Conservation (phyloP, 2,797 vertebrate genomes). For the Fundulus diaphanus region DNA sequence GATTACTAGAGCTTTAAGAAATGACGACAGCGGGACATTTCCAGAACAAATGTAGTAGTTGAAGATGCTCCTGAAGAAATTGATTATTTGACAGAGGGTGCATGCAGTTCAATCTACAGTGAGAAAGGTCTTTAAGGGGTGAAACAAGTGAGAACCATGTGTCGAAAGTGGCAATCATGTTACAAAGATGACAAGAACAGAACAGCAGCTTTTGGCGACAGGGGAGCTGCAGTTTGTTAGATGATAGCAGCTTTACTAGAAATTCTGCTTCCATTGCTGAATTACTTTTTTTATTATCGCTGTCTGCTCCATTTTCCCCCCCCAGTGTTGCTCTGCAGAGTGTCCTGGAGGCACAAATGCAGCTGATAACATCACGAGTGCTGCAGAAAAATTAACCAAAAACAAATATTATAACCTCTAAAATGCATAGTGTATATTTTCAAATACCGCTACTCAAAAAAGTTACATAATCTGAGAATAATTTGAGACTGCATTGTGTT, state of each 20-base stretch:
- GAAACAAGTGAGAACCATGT: background rate
- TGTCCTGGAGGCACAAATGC: background rate
- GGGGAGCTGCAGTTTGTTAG: conserved; percentile 2
- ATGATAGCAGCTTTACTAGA: conserved; percentile 15
- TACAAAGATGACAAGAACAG: background rate
- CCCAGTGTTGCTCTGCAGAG: conserved; percentile 1
- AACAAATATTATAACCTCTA: no score
- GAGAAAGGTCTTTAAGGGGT: conserved; percentile 9
- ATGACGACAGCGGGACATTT: background rate
- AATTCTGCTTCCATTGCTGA: conserved; percentile 8
- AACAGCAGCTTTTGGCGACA: background rate
- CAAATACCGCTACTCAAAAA: background rate
- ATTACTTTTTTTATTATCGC: conserved; percentile 17
- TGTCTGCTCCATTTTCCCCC: background rate
- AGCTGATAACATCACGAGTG: background rate
- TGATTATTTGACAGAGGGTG: conserved; percentile 11
- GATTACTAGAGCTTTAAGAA: background rate
- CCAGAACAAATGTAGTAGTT: background rate
- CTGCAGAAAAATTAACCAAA: no score
- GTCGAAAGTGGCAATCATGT: conserved; percentile 9
- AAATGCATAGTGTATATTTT: background rate
- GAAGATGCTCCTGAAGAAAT: conserved; percentile 13
- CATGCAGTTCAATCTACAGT: conserved; percentile 17
- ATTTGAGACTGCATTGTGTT: no score
- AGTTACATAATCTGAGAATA: background rate